A percentile compares a stretch with the other conserved stretches of the same genome.
Conservation (phyloP, 2,888 invertebrate species). For the Linnaemya vulpina region DNA sequence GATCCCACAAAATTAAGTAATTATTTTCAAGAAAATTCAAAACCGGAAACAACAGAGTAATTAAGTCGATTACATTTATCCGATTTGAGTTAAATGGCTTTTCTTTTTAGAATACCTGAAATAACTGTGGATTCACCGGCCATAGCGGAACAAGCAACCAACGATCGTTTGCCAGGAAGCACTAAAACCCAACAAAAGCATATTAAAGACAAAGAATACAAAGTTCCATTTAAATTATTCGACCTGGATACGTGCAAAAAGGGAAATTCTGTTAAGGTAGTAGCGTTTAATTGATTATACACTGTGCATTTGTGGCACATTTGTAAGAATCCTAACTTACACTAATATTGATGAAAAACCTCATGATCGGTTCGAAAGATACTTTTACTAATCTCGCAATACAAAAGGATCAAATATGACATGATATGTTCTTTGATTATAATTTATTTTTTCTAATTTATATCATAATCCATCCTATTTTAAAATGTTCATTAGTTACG, state of each 20-base stretch:
- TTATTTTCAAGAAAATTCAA: constrained; percentile 72
- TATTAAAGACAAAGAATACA: constrained; percentile 38
- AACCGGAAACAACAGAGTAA: constrained; percentile 38
- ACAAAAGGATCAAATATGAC: too few relatives aligned
- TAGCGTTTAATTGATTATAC: background rate
- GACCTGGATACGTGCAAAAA: constrained; percentile 69
- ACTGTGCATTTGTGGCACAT: too few relatives aligned
- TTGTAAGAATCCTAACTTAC: too few relatives aligned
- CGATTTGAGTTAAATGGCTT: background rate
- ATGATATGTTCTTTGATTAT: too few relatives aligned
- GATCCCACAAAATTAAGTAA: constrained; percentile 72
- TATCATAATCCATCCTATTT: too few relatives aligned
- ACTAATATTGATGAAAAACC: too few relatives aligned
- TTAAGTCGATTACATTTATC: background rate
- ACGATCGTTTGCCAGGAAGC: constrained; percentile 70
- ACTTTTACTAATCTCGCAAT: too few relatives aligned
- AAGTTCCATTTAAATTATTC: constrained; percentile 75
- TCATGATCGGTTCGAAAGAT: too few relatives aligned
- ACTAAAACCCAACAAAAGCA: constrained; percentile 63
- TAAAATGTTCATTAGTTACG: too few relatives aligned
- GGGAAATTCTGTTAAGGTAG: constrained; percentile 56
- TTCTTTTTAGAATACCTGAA: constrained; percentile 73
- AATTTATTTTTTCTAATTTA: too few relatives aligned
- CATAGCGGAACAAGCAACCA: constrained; percentile 26
- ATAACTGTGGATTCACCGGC: constrained; percentile 76